Conservation (phyloP, 2,797 vertebrate species). For the Chromis chromis region DNA sequence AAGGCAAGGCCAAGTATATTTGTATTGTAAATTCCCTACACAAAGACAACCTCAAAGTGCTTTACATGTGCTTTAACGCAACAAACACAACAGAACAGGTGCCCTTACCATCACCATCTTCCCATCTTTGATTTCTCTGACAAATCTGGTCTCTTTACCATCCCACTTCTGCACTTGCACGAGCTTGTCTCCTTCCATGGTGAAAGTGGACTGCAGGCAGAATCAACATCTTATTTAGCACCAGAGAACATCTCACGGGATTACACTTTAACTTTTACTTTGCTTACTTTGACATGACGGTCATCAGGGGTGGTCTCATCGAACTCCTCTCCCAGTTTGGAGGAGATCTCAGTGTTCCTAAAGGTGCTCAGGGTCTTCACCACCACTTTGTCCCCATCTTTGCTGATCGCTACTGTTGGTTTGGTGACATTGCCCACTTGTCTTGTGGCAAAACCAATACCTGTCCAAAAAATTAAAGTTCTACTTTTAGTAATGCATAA, state of each 20-base stretch:
- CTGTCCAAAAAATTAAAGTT: slow-evolving; percentile 71
- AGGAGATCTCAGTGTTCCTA: slow-evolving; percentile 93
- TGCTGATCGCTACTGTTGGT: slow-evolving; percentile 92
- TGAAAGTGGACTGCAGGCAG: slow-evolving; percentile 88
- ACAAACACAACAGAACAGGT: too few relatives aligned
- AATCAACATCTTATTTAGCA: slow-evolving; percentile 10
- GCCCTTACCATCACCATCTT: slow-evolving; percentile 93
- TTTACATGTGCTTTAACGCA: neutral
- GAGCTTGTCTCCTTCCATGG: slow-evolving; percentile 91
- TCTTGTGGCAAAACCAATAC: slow-evolving; percentile 93
- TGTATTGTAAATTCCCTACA: too few relatives aligned
- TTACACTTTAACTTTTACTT: neutral
- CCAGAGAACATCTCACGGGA: neutral
- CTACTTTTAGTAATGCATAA: neutral
- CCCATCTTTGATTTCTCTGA: slow-evolving; percentile 93
- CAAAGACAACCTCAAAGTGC: too few relatives aligned
- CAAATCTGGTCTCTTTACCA: slow-evolving; percentile 92
- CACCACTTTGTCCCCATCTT: slow-evolving; percentile 91
- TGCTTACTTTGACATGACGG: slow-evolving; percentile 92
- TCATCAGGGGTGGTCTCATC: slow-evolving; percentile 95
- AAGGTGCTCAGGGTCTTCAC: slow-evolving; percentile 94
- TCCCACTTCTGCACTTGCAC: slow-evolving; percentile 96
- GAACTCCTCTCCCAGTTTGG: slow-evolving; percentile 95
- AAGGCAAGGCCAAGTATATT: too few relatives aligned
- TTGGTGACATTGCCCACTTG: slow-evolving; percentile 97